A percentile compares a stretch with the other conserved stretches of the same genome.
Conservation (phyloP, 2,113 vertebrate genomes). For the Candoia aspera region DNA sequence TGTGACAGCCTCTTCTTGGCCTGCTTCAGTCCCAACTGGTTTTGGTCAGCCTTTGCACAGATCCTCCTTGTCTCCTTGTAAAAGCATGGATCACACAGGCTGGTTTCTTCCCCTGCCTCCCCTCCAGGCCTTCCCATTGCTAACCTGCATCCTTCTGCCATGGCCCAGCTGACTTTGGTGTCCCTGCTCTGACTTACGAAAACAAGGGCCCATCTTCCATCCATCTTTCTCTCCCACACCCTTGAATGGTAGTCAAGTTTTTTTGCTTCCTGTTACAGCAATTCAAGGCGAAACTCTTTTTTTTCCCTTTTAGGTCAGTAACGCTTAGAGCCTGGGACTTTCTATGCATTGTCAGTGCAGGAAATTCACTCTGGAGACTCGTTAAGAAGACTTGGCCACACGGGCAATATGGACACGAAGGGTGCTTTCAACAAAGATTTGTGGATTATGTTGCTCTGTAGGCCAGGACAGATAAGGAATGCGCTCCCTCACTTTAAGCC, state of each 20-base stretch:
- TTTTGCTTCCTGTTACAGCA: not conserved
- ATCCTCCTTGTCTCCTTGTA: not conserved
- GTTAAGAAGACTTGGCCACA: not conserved
- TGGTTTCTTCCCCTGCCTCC: not conserved
- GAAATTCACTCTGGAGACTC: rapidly evolving
- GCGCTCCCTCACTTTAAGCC: not conserved
- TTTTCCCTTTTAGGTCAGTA: not conserved
- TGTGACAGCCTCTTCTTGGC: not conserved
- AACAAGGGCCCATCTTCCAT: not conserved
- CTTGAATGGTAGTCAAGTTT: too few species aligned
- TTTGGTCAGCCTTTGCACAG: too few species aligned
- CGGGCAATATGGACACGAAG: not conserved
- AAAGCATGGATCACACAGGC: not conserved
- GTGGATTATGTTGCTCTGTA: constrained; percentile 36
- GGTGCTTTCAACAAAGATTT: rapidly evolving
- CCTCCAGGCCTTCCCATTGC: too few species aligned
- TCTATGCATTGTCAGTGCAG: not conserved
- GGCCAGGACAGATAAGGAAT: not conserved
- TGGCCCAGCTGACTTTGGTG: not conserved
- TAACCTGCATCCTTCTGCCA: not conserved
- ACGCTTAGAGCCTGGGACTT: not conserved
- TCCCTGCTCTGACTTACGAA: not conserved
- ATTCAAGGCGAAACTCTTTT: not conserved
- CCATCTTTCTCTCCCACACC: not conserved
- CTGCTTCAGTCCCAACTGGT: too few species aligned